Evolutionary conservation across 2,797 vertebrate species (phyloP), one percentile per base, ranked within the genome.

Genomic region (Anguilla marmorata): DNA sequence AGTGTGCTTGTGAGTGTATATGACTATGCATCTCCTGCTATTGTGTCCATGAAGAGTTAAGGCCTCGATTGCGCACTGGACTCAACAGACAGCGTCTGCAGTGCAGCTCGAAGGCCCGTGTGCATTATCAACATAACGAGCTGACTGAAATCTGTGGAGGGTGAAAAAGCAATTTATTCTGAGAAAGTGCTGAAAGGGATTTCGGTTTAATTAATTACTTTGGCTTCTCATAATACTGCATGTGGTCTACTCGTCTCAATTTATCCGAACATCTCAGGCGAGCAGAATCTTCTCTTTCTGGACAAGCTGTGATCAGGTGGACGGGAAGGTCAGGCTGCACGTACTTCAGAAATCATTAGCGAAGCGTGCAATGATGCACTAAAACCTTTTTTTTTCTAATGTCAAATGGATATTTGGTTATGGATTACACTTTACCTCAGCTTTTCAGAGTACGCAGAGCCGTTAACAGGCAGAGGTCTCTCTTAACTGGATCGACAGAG

Each of bases 91-190:
- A 92, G 92, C 93, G 90, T 94, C 94, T 95, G 90, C 90, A 58
- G 93, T 90, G 92, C 90, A 93, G 56, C 50, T 85, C 52, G 3
- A 66, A 86, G 86, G 79, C 87, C 85, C 7, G 85, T 9, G 52
- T 92, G 93, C 92, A 94, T 95, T 94, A 95, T 95, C 95, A 94
- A 94, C 94, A 94, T 95, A 95, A 95, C 91, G 90, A 95, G 94
- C 92, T 58, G 90, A 86, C 92, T 92, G 93, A 93, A 95, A 94
- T 96, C 95, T 95, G 92, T 94, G 94, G 92, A 94, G 94, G 94
- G 93, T 94, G 93, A 95, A 95, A 95, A 95, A 96, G 95, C 95
- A 94, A 95, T 96, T 96, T 96, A 95, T 93, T 95, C 93, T 94
- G 91, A 92, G 92, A 93, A 92, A 94, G 76, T 76, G 94, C 94